Evolutionary conservation across 2,888 invertebrate genomes (phyloP).

Genomic region (Dasypolia templi): DNA sequence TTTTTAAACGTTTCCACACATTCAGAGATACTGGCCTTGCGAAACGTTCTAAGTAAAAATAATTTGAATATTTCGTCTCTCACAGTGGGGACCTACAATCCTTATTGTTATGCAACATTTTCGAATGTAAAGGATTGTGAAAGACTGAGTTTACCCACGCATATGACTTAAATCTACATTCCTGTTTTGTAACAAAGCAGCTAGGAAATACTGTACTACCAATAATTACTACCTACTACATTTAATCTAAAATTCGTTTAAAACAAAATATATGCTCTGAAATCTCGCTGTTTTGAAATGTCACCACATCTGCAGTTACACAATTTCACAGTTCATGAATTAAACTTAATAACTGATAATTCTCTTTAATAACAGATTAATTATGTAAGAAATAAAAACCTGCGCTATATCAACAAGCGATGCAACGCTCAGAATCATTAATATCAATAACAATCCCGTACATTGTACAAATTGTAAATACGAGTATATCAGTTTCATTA

Average conservation of each 20-base stretch:
- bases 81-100: background rate
- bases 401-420: background rate
- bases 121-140: conserved; percentile 12
- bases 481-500: conserved; percentile 48
- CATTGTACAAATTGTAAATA: conserved; percentile 46
- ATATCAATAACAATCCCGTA: conserved; percentile 43
- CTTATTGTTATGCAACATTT: conserved; percentile 19
- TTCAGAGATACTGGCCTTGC: conserved; percentile 9
- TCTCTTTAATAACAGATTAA: background rate
- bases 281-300: too few species aligned
- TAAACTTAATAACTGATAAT: background rate
- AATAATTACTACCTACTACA: background rate
- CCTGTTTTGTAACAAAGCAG: background rate
- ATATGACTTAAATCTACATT: background rate
- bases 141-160: background rate
- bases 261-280: too few species aligned
- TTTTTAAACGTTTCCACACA: conserved; percentile 14
- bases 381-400: background rate
- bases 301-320: too few species aligned
- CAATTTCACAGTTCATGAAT: background rate
- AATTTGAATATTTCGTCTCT: conserved; percentile 33
- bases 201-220: background rate
- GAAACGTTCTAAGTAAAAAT: conserved; percentile 8
- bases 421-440: conserved; percentile 28
- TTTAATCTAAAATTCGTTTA: background rate